Evolutionary conservation across 30 jellyfish, hydroid and myxozoan species (phyloP), one percentile per base, ranked within the genome.

Genomic region (Rhopilema esculentum): DNA sequence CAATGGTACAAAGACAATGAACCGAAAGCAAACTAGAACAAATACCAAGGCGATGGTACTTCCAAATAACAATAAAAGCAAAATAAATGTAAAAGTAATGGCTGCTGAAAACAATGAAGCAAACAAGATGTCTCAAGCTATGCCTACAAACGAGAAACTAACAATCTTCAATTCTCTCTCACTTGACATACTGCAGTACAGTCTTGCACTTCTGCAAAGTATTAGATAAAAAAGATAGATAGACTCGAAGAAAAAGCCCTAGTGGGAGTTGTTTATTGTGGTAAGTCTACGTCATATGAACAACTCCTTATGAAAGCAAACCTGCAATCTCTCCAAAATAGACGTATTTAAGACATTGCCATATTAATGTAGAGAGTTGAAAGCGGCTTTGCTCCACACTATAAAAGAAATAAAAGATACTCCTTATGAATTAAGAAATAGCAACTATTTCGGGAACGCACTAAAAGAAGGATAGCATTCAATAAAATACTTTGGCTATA

Each of bases 21-120:
- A 0, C 1, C 33, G 86, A 52, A n/a, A 75, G 86, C 86, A 40
- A 52, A 40, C 71, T 9, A 30, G 49, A 70, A 75, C 73, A 75
- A 75, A 75, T 75, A 75, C 86, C 86, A 75, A 48, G n/a, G 71
- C 86, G 23, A 75, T 75, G 76, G 57, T 75, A 0, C 78, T 75
- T 75, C 49, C 30, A 0, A 75, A 75, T 75, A 48, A 33, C 17
- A 40, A n/a, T 40, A 75, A 75, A 77, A 77, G 26, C 74, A 40
- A 77, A 17, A 22, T 19, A 57, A 27, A 57, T 0, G 28, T 57
- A 31, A 61, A 57, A 0, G 66, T 62, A 15, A 1, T 66, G 81
- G 83, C 25, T 25, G 82, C 8, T 66, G 66, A 6, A 67, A 66
- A 24, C 82, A 80, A 4, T 80, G 83, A 24, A 80, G 77, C 30